Evolutionary conservation across 2,113 vertebrate species (phyloP).

Genomic region (Camarhynchus parvulus): DNA sequence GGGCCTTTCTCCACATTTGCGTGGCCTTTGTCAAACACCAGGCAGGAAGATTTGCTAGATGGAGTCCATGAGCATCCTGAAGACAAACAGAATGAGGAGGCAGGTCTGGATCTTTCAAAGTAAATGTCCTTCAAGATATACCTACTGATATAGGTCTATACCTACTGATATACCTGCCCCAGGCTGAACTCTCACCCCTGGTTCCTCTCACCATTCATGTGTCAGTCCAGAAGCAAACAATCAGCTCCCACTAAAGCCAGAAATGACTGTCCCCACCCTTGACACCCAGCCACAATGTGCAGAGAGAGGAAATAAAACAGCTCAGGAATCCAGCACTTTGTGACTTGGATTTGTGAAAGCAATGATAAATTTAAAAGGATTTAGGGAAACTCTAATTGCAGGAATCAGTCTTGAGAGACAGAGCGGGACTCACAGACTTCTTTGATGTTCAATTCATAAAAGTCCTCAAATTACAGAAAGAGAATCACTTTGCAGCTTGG

Average conservation of each 20-base stretch:
- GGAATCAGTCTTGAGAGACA: conserved; percentile 61
- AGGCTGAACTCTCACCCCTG: not conserved
- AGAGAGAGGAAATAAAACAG: not conserved
- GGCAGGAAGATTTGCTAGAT: not conserved
- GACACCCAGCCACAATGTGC: not conserved
- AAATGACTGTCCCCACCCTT: not conserved
- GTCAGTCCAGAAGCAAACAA: conserved; percentile 4
- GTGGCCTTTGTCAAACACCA: not conserved
- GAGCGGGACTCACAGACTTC: conserved; percentile 29
- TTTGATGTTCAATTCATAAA: conserved; percentile 70
- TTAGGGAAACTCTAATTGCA: conserved; percentile 59
- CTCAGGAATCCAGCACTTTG: not conserved
- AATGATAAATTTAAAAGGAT: conserved; percentile 65
- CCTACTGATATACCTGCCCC: not conserved
- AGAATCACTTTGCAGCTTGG: conserved; percentile 70
- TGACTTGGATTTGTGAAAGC: conserved; percentile 49
- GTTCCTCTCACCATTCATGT: not conserved
- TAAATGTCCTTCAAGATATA: not conserved
- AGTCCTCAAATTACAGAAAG: conserved; percentile 67
- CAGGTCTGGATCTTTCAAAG: not conserved
- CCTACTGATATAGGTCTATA: not conserved
- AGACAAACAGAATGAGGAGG: not conserved
- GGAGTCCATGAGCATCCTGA: not conserved
- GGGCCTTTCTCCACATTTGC: not conserved
- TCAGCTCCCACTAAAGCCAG: not conserved